Percentiles rank a stretch among this genome's conserved stretches.
Evolutionary conservation across 2,797 vertebrate species (phyloP).

Genomic region (Syndactyla subalaris): DNA sequence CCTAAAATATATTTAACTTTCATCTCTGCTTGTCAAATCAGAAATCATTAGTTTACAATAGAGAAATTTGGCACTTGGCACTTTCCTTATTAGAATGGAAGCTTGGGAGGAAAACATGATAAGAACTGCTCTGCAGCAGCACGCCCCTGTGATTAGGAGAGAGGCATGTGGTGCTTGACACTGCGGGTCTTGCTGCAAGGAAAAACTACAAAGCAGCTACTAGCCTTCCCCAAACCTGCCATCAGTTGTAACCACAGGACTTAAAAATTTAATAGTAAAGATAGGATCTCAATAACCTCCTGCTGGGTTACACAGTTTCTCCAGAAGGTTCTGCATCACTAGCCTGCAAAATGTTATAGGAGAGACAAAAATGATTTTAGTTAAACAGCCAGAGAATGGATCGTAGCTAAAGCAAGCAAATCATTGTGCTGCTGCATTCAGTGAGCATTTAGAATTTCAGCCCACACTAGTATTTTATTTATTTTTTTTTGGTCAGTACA

Average conservation of each 20-base stretch:
- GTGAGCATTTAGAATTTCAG: not conserved
- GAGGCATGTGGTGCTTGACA: not conserved
- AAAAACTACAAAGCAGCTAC: not conserved
- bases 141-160: not conserved
- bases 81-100: not conserved
- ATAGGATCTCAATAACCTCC: not conserved
- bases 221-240: not conserved
- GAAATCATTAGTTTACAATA: not conserved
- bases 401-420: not conserved
- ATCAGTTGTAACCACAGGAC: not conserved
- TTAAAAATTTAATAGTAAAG: not conserved
- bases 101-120: not conserved
- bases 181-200: not conserved
- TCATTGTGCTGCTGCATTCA: not conserved
- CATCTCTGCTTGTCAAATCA: constrained; percentile 25
- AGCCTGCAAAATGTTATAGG: not conserved
- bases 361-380: not conserved
- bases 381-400: not conserved
- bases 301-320: not conserved
- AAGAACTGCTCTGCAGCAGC: not conserved
- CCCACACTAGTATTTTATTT: not conserved
- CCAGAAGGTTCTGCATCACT: not conserved
- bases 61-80: not conserved
- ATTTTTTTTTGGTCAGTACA: not conserved
- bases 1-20: constrained; percentile 8